A percentile compares a stretch with the other conserved stretches of the same genome.
Conservation (phyloP, 2,797 vertebrate species). For the Cynopterus sphinx region DNA sequence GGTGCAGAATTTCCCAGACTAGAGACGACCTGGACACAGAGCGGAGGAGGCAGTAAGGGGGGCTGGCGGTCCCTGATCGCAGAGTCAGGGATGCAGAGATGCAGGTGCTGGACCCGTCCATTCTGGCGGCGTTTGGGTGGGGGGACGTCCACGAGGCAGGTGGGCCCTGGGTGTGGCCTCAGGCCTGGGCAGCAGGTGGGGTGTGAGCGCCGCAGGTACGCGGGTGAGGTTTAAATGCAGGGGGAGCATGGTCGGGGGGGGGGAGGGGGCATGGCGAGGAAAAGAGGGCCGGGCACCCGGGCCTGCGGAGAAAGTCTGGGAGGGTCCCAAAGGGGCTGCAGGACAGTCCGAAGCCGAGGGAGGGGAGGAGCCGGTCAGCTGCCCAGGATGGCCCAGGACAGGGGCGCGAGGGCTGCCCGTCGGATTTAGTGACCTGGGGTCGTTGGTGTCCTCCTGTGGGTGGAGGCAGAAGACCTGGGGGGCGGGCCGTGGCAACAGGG, state of each 20-base stretch:
- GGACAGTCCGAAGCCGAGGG: background rate
- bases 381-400: background rate
- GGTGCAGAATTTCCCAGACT: background rate
- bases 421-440: background rate
- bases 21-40: no score
- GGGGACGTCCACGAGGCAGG: background rate
- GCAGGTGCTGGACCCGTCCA: background rate
- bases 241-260: fast-evolving
- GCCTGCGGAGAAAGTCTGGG: background rate
- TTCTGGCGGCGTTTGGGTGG: background rate
- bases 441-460: background rate
- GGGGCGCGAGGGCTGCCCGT: fast-evolving
- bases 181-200: background rate
- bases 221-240: no score
- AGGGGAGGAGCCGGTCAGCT: background rate
- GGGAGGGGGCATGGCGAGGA: background rate
- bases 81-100: no score
- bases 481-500: background rate
- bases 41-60: background rate
- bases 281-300: background rate
- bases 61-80: background rate
- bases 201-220: background rate
- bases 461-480: background rate
- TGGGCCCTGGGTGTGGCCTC: background rate
- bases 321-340: background rate